These are phyloP conservation scores for Patiria pectinifera DNA, from an alignment of 53 echinoderm and acorn worm species.

Conservation along the genomic window DNA sequence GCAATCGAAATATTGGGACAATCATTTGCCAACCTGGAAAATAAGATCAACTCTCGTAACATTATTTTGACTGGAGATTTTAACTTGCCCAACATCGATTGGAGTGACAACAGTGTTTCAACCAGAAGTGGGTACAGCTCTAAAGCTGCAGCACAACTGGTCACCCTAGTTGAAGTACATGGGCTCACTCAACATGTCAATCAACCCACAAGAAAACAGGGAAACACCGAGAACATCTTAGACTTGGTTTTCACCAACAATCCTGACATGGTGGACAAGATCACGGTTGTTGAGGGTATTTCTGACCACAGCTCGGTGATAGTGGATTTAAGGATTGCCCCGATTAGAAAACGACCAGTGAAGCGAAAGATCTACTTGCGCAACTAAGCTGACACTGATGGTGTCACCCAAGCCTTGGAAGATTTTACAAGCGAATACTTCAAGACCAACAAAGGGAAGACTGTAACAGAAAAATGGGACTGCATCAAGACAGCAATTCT, in stretches of 20 bases:
- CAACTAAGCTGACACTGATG: constrained; percentile 50
- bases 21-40: too few species aligned
- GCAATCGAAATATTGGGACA: too few species aligned
- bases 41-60: neutral
- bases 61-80: constrained; percentile 51
- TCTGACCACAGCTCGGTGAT: constrained; percentile 49
- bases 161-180: too few species aligned
- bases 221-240: constrained; percentile 33
- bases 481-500: constrained; percentile 22
- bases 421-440: constrained; percentile 30
- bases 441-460: constrained; percentile 1
- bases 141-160: too few species aligned
- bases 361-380: constrained; percentile 45
- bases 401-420: neutral
- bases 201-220: constrained; percentile 3
- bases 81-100: constrained; percentile 48
- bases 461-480: constrained; percentile 48
- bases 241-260: constrained; percentile 63
- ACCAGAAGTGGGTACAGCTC: neutral
- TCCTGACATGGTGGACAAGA: constrained; percentile 38
- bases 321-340: constrained; percentile 18
- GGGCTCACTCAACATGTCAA: too few species aligned
- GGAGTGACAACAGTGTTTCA: neutral
- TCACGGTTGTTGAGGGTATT: constrained; percentile 2
- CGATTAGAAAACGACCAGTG: constrained; percentile 41